Evolutionary conservation across 2,113 vertebrate genomes (phyloP).

Genomic region (Pandion haliaetus): DNA sequence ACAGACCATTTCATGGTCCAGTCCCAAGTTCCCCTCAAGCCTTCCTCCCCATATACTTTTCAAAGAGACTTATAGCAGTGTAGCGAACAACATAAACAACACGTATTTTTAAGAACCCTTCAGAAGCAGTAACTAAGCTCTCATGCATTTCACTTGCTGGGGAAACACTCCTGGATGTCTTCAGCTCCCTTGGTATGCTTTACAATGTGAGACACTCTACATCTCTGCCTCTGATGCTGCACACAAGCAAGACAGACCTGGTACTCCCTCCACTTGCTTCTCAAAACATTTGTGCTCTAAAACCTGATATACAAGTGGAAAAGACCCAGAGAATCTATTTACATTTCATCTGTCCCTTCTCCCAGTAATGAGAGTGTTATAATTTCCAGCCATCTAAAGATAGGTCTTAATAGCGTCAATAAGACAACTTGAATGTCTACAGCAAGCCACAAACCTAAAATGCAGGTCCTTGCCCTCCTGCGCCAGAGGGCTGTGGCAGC

Average conservation of each 20-base stretch:
- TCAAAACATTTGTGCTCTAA: not conserved
- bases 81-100: not conserved
- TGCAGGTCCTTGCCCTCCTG: accelerated
- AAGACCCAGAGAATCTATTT: not conserved
- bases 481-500: not conserved
- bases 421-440: not conserved
- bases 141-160: not conserved
- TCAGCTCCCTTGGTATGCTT: not conserved
- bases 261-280: not conserved
- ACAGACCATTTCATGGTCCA: not conserved
- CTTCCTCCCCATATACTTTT: not conserved
- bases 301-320: not conserved
- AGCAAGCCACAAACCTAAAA: not conserved
- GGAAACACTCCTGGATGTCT: not conserved
- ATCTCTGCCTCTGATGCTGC: not conserved
- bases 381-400: not conserved
- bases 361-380: not conserved
- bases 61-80: not conserved
- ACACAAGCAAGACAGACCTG: not conserved
- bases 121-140: not conserved
- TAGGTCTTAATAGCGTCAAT: not conserved
- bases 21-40: not conserved
- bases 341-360: not conserved
- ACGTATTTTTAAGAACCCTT: not conserved
- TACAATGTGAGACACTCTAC: not conserved